phyloP scores from a whole-genome alignment of 2,797 vertebrate species.

The Acanthopagrus latus region DNA sequence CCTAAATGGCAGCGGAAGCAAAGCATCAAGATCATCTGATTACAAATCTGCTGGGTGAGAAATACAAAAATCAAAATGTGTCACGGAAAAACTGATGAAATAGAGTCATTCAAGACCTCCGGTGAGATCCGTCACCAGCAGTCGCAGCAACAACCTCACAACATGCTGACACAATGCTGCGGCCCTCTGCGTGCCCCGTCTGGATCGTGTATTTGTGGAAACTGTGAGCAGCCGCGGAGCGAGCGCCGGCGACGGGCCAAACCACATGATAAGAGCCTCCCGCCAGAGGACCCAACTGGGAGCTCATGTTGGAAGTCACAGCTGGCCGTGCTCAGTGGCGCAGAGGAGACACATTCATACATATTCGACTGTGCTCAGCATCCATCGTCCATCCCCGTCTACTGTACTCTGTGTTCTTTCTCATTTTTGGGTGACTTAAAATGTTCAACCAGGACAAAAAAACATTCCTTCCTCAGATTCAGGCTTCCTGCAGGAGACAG shows the following conservation, averaged over 20 bases:
- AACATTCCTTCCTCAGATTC: neutral
- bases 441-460: neutral
- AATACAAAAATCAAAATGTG: neutral
- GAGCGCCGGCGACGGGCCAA: slow-evolving; percentile 43
- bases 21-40: neutral
- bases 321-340: slow-evolving; percentile 5
- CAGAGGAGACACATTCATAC: neutral
- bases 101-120: neutral
- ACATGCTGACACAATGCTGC: slow-evolving; percentile 12
- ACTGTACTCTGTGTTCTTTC: neutral
- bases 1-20: slow-evolving; percentile 1
- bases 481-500: neutral
- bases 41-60: slow-evolving; percentile 5
- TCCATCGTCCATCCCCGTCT: no score
- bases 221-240: slow-evolving; percentile 42
- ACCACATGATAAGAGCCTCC: slow-evolving; percentile 53
- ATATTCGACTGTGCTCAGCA: neutral
- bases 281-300: slow-evolving; percentile 41
- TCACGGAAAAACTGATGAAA: neutral
- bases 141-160: slow-evolving; percentile 25
- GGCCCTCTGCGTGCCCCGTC: neutral
- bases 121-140: neutral
- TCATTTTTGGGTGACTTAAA: neutral
- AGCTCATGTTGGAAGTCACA: slow-evolving; percentile 42
- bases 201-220: slow-evolving; percentile 52